Base-by-base conservation (phyloP, 1,140 invertebrate genomes). In the Drosophila quadrilineata region DNA sequence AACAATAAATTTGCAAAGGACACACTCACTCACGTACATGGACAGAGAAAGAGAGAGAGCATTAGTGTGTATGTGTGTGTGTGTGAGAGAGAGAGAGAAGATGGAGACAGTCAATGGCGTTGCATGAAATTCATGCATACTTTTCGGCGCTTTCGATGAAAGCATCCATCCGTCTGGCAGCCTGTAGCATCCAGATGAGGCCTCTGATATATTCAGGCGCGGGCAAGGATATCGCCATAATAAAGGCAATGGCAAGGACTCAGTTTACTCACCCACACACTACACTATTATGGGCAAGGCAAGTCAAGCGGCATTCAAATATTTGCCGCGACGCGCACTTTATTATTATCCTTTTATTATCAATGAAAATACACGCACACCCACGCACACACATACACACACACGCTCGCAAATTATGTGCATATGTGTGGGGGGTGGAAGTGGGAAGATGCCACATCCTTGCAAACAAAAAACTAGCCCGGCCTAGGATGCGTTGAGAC, bases 301-400 rank as follows among this genome's bases (percentile, higher is more conserved):
- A n/a, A n/a, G n/a, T n/a, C n/a, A n/a, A n/a, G n/a, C 24, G 29
- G 29, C 56, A 71, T 29, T 31, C 58, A 73, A 84, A 84, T 70
- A 76, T 82, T 84, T 73, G 72, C 77, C 76, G 73, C 76, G 77
- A 59, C 72, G 73, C 72, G 72, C 71, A 69, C 73, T 82, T 67
- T 84, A 84, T 77, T 77, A 77, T 82, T 84, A 84, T 84, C 70
- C 77, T 84, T 82, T 82, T 82, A 82, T 84, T 82, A 84, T 84
- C 77, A 84, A 82, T 82, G 76, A 69, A 82, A 82, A 76, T 49
- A 79, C 62, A 52, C 50, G 36, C 19, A 43, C 49, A 46, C 31
- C 40, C 19, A 38, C 22, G 9, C 19, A 21, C n/a, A 53, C 17
- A 35, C 22, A 54, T 9, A 16, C 14, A 56, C 62, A 40, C 31